Evolutionary conservation across 2,888 invertebrate genomes (phyloP).

Genomic region (Eugnorisma glareosa): DNA sequence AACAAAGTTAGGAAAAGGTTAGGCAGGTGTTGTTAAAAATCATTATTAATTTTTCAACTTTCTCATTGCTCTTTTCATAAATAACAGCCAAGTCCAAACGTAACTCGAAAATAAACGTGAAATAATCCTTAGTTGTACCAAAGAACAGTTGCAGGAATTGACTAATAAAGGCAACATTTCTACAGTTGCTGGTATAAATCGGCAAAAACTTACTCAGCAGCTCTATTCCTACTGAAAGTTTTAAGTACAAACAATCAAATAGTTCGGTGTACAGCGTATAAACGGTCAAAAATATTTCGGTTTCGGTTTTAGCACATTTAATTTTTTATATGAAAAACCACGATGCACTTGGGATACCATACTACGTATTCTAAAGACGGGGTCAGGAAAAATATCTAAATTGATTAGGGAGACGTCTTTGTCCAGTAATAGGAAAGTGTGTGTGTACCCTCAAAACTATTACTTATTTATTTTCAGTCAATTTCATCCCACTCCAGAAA

Average conservation of each 20-base stretch:
- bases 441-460: not conserved
- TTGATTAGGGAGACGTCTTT: not conserved
- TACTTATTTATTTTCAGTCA: not conserved
- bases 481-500: not conserved
- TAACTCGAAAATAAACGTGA: constrained; percentile 3
- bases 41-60: not conserved
- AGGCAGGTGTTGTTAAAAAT: not conserved
- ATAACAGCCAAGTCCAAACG: not conserved
- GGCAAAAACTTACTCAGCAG: constrained; percentile 46
- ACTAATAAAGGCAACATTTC: constrained; percentile 56
- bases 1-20: no score
- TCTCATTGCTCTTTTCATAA: not conserved
- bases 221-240: constrained; percentile 21
- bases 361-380: not conserved
- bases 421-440: not conserved
- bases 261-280: not conserved
- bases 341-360: not conserved
- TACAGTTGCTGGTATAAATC: constrained; percentile 41
- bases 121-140: constrained; percentile 32
- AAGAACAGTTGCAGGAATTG: constrained; percentile 32
- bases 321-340: not conserved
- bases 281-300: not conserved
- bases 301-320: not conserved
- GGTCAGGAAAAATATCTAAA: not conserved
- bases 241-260: not conserved